Base-by-base conservation (phyloP, 2,888 invertebrate species). In the Protodeltote pygarga region DNA sequence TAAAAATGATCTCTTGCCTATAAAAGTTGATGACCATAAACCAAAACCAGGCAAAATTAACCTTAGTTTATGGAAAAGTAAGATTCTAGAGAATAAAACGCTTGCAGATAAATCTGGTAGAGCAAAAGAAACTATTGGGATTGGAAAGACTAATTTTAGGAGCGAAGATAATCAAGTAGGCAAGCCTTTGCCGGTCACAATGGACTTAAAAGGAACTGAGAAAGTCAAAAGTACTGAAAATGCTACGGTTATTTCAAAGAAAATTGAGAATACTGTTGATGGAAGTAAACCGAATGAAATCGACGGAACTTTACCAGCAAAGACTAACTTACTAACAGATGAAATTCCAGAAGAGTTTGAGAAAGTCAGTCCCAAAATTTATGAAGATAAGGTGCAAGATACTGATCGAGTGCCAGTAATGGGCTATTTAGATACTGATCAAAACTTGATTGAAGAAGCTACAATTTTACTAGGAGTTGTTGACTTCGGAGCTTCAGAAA, bases 1-100 rank as follows among this genome's bases (percentile, higher is more conserved):
- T n/a, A n/a, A n/a, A n/a, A n/a, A n/a, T n/a, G n/a, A n/a, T n/a
- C n/a, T n/a, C n/a, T n/a, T n/a, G n/a, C n/a, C n/a, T n/a, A n/a
- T n/a, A n/a, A 14, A 24, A 9, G 13, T 16, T 3, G 21, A 15
- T 19, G 0, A 5, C 5, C 4, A 31, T 5, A 60, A 54, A 27
- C 44, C 28, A 1, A 67, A 28, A 42, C 64, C 67, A 6, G 65
- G 65, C 0, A 65, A 63, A 45, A 33, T 65, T 6, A 35, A 65
- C n/a, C 17, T 65, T 1, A 42, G 28, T 32, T 11, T 53, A 23
- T 65, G 65, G 65, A 46, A 67, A 24, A 51, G 15, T n/a, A 40
- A 64, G 44, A 45, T 68, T 3, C 51, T 57, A 39, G 24, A 8
- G 0, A 65, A 68, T 3, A 51, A 68, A 52, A 42, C 44, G 8